Evolutionary conservation across 2,797 vertebrate genomes (phyloP), one percentile per base, ranked within the genome.

Genomic region (Octomys mimax): DNA sequence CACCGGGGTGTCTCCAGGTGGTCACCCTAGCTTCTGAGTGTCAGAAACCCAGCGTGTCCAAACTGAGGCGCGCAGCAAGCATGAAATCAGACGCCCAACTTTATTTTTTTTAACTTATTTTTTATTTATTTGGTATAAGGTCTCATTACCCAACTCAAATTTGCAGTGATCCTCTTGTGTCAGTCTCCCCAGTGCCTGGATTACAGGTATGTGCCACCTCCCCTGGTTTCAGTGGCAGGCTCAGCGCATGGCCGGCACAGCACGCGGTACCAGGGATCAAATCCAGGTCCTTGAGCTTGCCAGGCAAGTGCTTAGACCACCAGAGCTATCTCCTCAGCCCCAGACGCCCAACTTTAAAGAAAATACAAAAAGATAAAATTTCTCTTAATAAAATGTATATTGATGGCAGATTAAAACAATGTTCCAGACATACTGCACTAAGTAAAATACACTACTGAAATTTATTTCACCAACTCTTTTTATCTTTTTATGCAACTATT

Each of bases 371-470:
- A 80, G 54, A 46, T 33, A 90, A 93, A 78, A 12, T 21, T 42
- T 54, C 28, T 59, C 77, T 24, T 79, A 64, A 7, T 39, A 91
- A 73, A 26, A 39, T 66, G 78, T 91, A 57, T 66, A 71, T 19
- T 59, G 19, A 82, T 73, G 68, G 46, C 4, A 82, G 21, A 28
- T 11, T 57, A 77, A 91, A 86, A 87, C 36, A 86, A 36, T 85
- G 11, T 24, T 87, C 71, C 39, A 79, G 31, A 21, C 59, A 82
- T 61, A 87, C 0, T 62, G 8, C 18, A 26, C 64, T 91, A 42
- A 87, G 28, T 68, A 73, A 71, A 59, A 62, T 57, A 87, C 6
- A 87, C 66, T 28, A 82, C 36, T 86, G 88, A 95, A 88, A 85
- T 75, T 88, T 80, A 59, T 75, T 66, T 87, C 22, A 78, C 42